Base-by-base conservation (phyloP, 2,113 vertebrate genomes). In the Leptobrachium ailaonicum region DNA sequence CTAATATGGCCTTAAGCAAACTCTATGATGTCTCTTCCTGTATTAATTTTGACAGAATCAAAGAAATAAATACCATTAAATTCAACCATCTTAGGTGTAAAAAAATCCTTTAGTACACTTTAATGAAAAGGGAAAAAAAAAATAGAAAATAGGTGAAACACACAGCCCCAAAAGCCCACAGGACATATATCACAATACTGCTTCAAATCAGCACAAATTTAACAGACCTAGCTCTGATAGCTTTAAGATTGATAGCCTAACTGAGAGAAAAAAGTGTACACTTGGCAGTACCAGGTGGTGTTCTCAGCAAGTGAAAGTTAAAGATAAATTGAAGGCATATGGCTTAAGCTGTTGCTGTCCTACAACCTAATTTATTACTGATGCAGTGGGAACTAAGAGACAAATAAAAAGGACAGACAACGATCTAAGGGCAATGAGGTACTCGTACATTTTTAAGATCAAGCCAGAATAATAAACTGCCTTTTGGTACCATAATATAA, bases 371-470 rank as follows among this genome's bases (percentile, higher is more conserved):
- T 79, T 73, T 79, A 79, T 80, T 83, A 60, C 10, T 41, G 20
- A 80, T 58, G 67, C 44, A 66, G 5, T 71, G 6, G 6, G 77
- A 79, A 83, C 75, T 68, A 73, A 80, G 60, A 82, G 85, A 71
- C 79, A 81, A 81, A 81, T 75, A 81, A 81, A 81, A 75, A 54
- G 79, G 73, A 81, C 62, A 81, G 79, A 81, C 79, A 81, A 81
- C 42, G 66, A 81, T 75, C 79, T 81, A 64, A 81, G 79, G 79
- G 79, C 72, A 81, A 81, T 81, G 72, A 75, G 79, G 64, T 75
- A 73, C 62, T 73, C 71, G 71, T 80, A 75, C 79, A 81, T 81
- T 81, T 80, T 81, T 81, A 81, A 75, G 79, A 74, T 75, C 72
- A 81, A 81, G 72, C 64, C 72, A 81, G 64, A 81, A 75, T 75